Evolutionary conservation across 2,888 invertebrate species (phyloP).

Genomic region (Piscicola geometra): DNA sequence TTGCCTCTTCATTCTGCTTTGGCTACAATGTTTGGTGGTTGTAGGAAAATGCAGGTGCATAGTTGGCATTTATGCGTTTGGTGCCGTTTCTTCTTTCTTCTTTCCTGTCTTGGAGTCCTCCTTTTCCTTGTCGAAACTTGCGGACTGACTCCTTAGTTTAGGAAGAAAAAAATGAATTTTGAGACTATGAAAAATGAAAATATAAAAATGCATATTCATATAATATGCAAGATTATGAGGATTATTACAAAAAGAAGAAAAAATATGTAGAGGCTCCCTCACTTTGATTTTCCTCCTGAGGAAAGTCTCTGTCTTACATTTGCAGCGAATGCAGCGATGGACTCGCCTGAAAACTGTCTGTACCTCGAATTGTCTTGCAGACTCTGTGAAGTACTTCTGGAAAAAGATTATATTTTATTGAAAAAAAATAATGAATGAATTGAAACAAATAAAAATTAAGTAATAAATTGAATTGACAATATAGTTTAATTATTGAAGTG

Average conservation of each 20-base stretch:
- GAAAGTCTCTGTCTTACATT: slow-evolving; percentile 36
- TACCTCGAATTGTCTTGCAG: slow-evolving; percentile 31
- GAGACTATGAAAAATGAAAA: neutral
- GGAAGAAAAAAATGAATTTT: neutral
- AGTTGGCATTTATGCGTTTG: no score
- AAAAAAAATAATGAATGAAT: neutral
- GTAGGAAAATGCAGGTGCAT: no score
- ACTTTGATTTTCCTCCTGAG: slow-evolving; percentile 35
- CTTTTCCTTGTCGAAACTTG: slow-evolving; percentile 29
- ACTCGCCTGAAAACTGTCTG: slow-evolving; percentile 43
- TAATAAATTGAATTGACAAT: no score
- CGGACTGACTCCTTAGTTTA: slow-evolving; percentile 11
- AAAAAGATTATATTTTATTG: neutral
- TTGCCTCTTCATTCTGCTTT: no score
- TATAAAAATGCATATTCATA: no score
- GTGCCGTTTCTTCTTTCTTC: slow-evolving; percentile 27
- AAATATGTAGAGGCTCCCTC: neutral
- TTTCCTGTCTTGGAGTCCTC: neutral
- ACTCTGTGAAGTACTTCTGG: neutral
- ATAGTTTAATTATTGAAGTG: no score
- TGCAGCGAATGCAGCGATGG: slow-evolving; percentile 36
- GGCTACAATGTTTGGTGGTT: no score
- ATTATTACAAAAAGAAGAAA: no score
- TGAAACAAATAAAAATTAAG: no score
- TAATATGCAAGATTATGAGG: no score